Conservation (phyloP, 2,797 vertebrate species). For the Chaunax sp. region DNA sequence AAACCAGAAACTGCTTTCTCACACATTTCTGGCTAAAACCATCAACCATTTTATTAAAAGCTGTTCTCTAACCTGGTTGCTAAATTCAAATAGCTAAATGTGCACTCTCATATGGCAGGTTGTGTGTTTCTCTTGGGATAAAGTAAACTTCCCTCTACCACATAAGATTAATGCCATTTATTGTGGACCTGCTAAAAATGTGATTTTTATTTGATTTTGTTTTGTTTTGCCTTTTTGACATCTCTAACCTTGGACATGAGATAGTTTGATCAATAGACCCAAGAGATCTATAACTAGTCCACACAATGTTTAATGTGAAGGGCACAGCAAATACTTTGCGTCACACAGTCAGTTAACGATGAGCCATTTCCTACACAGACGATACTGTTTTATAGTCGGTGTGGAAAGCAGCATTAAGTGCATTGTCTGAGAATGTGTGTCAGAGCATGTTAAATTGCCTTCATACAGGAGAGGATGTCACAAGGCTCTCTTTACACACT, state of each 20-base stretch:
- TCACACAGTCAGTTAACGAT: not conserved
- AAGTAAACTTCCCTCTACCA: too few species aligned
- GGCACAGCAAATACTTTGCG: not conserved
- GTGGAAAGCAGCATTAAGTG: not conserved
- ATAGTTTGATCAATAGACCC: not conserved
- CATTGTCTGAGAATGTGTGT: not conserved
- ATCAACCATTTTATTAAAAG: not conserved
- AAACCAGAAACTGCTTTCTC: too few species aligned
- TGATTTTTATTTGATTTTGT: too few species aligned
- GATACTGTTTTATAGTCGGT: not conserved
- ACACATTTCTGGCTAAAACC: too few species aligned
- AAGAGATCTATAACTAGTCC: not conserved
- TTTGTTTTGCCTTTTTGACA: too few species aligned
- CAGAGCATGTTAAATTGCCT: slow-evolving; percentile 4
- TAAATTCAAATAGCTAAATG: too few species aligned
- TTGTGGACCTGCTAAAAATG: too few species aligned
- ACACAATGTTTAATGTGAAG: not conserved
- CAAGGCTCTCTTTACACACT: not conserved
- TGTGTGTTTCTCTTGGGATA: too few species aligned
- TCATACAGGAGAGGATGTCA: not conserved
- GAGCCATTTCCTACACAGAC: not conserved
- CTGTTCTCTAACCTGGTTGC: too few species aligned
- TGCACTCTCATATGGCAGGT: too few species aligned
- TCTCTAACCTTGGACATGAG: too few species aligned
- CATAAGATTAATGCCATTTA: too few species aligned